Evolutionary conservation across 1,140 invertebrate genomes (phyloP), one percentile per base, ranked within the genome.

Genomic region (Pseudomyrmex pallidus): DNA sequence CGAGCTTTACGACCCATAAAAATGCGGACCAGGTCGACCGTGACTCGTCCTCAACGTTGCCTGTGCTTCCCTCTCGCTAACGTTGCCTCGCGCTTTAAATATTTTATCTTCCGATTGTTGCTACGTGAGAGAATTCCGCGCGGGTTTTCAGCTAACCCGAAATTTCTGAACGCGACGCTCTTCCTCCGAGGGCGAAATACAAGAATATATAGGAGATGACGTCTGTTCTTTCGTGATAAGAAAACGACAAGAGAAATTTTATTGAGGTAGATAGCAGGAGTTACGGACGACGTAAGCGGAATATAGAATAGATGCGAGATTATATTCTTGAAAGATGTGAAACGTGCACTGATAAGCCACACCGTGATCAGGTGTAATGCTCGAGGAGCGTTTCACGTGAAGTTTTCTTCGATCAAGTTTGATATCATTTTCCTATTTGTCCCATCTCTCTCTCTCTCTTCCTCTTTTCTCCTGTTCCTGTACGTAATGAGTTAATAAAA

Each of bases 1-100:
- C 63, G 74, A 50, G 9, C 62, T 77, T 77, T 77, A 77, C 74
- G 74, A 67, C 54, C 76, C 4, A 78, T 78, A 78, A 78, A 70
- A 80, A 80, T 70, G 54, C 76, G 5, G 13, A 44, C 57, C 76
- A 48, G 54, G 44, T 59, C 64, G 66, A 50, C 44, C 74, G 48
- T 76, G 61, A 64, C 61, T 70, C n/a, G 70, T 80, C 12, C 50
- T 17, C 46, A n/a, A n/a, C n/a, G 3, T 3, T 54, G 57, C 13
- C n/a, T n/a, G n/a, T n/a, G n/a, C n/a, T n/a, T n/a, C n/a, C n/a
- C 20, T 22, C 1, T 59, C 56, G 59, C 59, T 13, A 25, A 8
- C 46, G 44, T 5, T 35, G 7, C 48, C 22, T 70, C 64, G 46
- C 17, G 35, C 12, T 67, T 80, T 80, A 70, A 80, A 80, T 70